phyloP scores from a whole-genome alignment of 2,113 vertebrate genomes.

The Dicaeum eximium region DNA sequence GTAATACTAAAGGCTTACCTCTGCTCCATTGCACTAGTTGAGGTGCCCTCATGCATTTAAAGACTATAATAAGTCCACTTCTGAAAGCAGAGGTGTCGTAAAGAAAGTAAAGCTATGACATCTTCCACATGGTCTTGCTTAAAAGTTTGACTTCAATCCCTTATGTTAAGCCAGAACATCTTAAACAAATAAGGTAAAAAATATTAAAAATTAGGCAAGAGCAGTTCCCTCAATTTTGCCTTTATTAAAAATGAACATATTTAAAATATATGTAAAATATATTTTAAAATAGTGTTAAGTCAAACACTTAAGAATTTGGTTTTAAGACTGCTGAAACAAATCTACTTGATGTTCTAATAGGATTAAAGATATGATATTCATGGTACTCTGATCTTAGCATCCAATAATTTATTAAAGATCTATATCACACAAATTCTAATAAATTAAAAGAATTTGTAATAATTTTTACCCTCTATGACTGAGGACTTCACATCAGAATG shows the following conservation, averaged over 20 bases:
- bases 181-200: neutral
- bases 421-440: neutral
- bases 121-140: neutral
- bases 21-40: neutral
- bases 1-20: neutral
- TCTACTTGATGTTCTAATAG: neutral
- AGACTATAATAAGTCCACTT: neutral
- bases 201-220: neutral
- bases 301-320: neutral
- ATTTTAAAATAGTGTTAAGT: neutral
- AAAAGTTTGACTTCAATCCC: neutral
- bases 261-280: neutral
- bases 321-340: neutral
- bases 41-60: neutral
- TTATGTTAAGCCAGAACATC: neutral
- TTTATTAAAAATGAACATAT: neutral
- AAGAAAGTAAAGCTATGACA: neutral
- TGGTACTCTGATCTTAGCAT: neutral
- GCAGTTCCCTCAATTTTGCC: fast-evolving
- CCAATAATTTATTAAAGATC: neutral
- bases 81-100: neutral
- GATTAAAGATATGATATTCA: neutral
- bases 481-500: neutral
- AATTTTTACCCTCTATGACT: neutral
- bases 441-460: neutral